phyloP scores from a whole-genome alignment of 2,888 invertebrate species.

The Limnephilus auricula region DNA sequence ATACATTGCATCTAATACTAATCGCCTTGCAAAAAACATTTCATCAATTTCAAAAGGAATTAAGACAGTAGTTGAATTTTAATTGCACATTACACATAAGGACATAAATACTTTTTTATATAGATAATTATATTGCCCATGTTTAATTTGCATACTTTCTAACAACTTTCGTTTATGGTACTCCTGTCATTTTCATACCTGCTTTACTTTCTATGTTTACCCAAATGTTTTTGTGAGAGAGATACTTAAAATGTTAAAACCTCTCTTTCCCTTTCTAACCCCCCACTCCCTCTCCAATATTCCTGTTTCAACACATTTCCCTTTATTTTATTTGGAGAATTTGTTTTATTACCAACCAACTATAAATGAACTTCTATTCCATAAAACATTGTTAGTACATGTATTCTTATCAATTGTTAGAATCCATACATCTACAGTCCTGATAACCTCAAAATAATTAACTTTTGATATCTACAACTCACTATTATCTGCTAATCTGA shows the following conservation, averaged over 20 bases:
- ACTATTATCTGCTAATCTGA: not conserved
- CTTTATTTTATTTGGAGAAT: too few species aligned
- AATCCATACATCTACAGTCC: not conserved
- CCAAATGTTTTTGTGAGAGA: not conserved
- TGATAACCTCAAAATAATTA: not conserved
- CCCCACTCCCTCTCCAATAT: not conserved
- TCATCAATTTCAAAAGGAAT: not conserved
- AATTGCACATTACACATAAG: not conserved
- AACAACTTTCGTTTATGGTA: not conserved
- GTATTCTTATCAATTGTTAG: not conserved
- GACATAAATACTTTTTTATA: not conserved
- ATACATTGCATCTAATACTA: not conserved
- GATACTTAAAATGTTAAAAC: not conserved
- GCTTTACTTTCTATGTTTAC: not conserved
- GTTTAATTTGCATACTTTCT: not conserved
- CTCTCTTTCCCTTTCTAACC: not conserved
- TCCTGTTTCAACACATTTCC: too few species aligned
- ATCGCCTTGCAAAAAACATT: not conserved
- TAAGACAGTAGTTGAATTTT: not conserved
- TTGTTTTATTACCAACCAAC: not conserved
- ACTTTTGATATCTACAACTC: not conserved
- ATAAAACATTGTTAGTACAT: not conserved
- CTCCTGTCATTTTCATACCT: not conserved
- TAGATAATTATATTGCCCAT: not conserved
- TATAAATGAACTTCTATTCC: not conserved